Percentiles rank a stretch among this genome's conserved stretches.
phyloP scores from a whole-genome alignment of 2,797 vertebrate genomes.

The Austrolebias charrua region DNA sequence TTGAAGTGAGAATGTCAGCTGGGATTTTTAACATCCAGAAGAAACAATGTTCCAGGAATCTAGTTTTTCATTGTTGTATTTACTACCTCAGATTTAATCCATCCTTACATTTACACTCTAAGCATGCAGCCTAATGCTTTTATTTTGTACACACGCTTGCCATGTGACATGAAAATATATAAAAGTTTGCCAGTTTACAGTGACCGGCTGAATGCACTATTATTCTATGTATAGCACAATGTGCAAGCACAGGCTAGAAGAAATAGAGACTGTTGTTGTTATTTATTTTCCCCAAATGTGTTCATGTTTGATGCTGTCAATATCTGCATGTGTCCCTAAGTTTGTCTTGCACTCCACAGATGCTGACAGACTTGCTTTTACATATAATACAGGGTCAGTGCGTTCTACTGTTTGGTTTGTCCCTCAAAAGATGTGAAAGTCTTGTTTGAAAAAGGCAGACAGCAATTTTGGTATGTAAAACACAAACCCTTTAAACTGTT shows the following conservation, averaged over 20 bases:
- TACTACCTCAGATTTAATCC: conserved; percentile 76
- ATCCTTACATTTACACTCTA: conserved; percentile 41
- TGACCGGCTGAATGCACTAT: conserved; percentile 67
- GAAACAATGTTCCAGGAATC: conserved; percentile 14
- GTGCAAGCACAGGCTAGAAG: conserved; percentile 75
- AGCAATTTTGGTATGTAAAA: neutral
- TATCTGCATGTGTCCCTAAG: conserved; percentile 44
- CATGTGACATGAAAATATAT: conserved; percentile 28
- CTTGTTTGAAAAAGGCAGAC: conserved; percentile 9
- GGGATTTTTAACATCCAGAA: conserved; percentile 15
- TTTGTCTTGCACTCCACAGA: conserved; percentile 34
- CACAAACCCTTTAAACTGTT: conserved; percentile 20
- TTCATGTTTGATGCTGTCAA: conserved; percentile 59
- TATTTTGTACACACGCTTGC: conserved; percentile 56
- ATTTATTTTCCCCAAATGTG: conserved; percentile 21
- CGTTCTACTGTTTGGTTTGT: conserved; percentile 20
- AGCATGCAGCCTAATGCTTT: conserved; percentile 55
- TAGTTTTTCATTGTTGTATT: conserved; percentile 58
- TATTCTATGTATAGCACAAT: conserved; percentile 72
- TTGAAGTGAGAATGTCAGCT: conserved; percentile 7
- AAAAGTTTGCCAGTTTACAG: conserved; percentile 71
- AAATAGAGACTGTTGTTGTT: conserved; percentile 47
- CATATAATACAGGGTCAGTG: conserved; percentile 32
- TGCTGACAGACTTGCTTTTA: conserved; percentile 32
- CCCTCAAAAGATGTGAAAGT: conserved; percentile 9